Percentiles rank a stretch among this genome's conserved stretches.
These are phyloP conservation scores for Halocynthia aurantium DNA, from an alignment of 23 tunicate genomes.

Conservation along the genomic window DNA sequence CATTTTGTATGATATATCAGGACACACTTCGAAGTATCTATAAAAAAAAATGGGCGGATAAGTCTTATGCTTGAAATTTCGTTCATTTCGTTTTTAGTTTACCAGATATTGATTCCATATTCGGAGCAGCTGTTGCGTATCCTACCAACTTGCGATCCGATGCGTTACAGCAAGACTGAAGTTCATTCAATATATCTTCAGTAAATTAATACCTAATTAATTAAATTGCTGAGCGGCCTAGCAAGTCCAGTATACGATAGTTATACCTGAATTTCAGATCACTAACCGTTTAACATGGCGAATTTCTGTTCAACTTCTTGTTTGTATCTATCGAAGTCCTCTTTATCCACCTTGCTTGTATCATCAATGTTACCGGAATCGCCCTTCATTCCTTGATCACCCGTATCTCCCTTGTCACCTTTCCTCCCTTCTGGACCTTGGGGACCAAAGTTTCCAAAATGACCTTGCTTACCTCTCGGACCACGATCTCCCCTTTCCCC, in stretches of 20 bases:
- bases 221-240: not conserved
- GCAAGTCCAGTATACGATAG: no score
- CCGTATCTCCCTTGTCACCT: slow-evolving; percentile 9
- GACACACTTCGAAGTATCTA: not conserved
- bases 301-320: not conserved
- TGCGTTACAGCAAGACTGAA: not conserved
- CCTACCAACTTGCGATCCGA: not conserved
- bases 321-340: not conserved
- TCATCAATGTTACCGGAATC: not conserved
- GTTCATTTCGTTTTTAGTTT: not conserved
- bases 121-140: no score
- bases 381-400: not conserved
- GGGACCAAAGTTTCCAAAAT: slow-evolving; percentile 22
- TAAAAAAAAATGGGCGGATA: not conserved
- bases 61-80: not conserved
- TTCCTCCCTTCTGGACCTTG: slow-evolving; percentile 16
- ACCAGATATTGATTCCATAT: no score
- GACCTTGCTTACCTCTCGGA: slow-evolving; percentile 12
- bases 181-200: not conserved
- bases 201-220: not conserved
- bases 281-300: not conserved
- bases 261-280: not conserved
- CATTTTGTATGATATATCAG: not conserved
- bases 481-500: slow-evolving; percentile 1
- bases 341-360: not conserved